Conservation (phyloP, 2,888 invertebrate species). For the Leptarthrus brevirostris region DNA sequence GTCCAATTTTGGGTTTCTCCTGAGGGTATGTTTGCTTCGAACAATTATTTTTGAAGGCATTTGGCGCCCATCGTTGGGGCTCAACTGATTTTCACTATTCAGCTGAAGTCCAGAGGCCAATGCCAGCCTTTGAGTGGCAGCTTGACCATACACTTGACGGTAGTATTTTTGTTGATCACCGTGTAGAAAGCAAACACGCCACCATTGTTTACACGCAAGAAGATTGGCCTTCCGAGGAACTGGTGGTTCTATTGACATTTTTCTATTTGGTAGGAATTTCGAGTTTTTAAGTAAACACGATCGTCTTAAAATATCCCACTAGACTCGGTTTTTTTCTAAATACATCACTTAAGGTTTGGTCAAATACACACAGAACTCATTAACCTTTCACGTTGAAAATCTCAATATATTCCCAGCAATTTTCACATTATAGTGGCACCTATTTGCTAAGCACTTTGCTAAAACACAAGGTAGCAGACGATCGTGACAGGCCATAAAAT, state of each 20-base stretch:
- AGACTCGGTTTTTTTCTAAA: not conserved
- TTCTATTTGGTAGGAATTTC: not conserved
- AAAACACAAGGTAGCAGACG: conserved; percentile 17
- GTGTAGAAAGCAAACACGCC: conserved; percentile 86
- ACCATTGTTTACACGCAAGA: conserved; percentile 80
- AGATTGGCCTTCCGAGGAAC: conserved; percentile 42
- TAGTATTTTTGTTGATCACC: conserved; percentile 84
- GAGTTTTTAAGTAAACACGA: conserved; percentile 9
- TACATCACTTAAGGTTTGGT: not conserved
- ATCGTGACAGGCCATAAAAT: conserved; percentile 31
- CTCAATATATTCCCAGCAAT: not conserved
- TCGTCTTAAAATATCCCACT: not conserved
- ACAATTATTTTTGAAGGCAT: not conserved
- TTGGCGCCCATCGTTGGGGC: not conserved
- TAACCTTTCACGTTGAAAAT: not conserved
- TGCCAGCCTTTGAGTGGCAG: conserved; percentile 63
- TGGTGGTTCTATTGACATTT: conserved; percentile 47
- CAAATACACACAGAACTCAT: not conserved
- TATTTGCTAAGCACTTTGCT: conserved; percentile 35
- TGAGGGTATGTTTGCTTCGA: not conserved
- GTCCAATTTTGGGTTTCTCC: not conserved
- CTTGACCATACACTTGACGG: conserved; percentile 75
- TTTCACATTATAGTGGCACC: not conserved
- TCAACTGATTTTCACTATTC: not conserved
- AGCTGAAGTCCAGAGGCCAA: conserved; percentile 58